Evolutionary conservation across 2,113 vertebrate genomes (phyloP).

Genomic region (Pseudorasbora parva): DNA sequence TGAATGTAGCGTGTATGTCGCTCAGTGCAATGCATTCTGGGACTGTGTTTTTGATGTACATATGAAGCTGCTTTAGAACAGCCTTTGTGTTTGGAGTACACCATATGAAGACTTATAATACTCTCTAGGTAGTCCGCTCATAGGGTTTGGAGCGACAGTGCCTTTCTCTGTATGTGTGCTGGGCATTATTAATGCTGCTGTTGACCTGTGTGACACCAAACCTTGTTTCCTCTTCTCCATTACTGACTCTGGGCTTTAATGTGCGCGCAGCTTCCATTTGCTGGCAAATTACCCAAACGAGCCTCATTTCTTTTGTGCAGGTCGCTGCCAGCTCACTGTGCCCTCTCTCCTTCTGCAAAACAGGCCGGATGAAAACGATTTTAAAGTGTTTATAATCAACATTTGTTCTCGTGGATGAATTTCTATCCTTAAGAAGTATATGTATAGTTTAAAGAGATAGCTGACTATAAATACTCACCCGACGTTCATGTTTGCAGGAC

Average conservation of each 20-base stretch:
- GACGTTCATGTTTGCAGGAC: neutral
- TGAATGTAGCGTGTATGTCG: neutral
- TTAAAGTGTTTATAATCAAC: neutral
- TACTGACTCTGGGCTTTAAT: constrained; percentile 44
- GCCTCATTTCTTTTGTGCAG: neutral
- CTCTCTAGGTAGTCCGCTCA: neutral
- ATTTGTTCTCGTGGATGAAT: neutral
- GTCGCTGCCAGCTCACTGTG: neutral
- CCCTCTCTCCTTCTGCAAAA: neutral
- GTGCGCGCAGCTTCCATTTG: constrained; percentile 4
- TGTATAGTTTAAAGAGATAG: too few relatives aligned
- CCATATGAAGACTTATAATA: neutral
- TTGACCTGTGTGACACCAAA: constrained; percentile 25
- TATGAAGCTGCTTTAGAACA: neutral
- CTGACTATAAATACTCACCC: too few relatives aligned
- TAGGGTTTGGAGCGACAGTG: neutral
- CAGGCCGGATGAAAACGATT: neutral
- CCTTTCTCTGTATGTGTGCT: constrained; percentile 16
- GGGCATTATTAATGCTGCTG: constrained; percentile 47
- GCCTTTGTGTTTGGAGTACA: neutral
- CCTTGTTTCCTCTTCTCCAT: constrained; percentile 19
- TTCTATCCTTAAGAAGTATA: neutral
- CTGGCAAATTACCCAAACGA: constrained; percentile 18
- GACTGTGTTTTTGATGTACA: neutral
- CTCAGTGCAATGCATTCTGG: neutral